phyloP scores from a whole-genome alignment of 2,888 invertebrate species.

The Liodrosophila aerea region DNA sequence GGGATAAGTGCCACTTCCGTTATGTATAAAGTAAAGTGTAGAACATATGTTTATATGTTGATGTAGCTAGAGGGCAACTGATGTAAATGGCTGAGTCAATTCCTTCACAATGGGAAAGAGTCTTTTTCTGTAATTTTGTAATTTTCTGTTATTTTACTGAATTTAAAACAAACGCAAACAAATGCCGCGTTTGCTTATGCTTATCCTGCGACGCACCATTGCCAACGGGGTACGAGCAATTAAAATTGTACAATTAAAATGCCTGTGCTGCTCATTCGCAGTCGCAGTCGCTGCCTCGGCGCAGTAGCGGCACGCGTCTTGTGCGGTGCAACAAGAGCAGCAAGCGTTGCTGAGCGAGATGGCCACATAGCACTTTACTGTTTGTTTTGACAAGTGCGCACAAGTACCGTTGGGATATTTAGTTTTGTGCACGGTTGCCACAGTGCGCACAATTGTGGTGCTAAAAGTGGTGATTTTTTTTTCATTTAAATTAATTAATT shows the following conservation, averaged over 20 bases:
- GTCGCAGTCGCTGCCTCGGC: not conserved
- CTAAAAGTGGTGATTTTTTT: no score
- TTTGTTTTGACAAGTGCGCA: conserved; percentile 70
- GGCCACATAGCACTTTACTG: conserved; percentile 13
- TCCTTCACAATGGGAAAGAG: no score
- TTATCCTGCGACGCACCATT: conserved; percentile 44
- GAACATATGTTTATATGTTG: no score
- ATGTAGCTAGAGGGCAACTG: no score
- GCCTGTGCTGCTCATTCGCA: conserved; percentile 32
- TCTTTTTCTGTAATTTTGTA: no score
- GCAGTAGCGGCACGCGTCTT: conserved; percentile 25
- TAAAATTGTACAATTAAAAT: conserved; percentile 55
- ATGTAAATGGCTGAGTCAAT: no score
- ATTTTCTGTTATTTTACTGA: not conserved
- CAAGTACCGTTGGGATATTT: conserved; percentile 31
- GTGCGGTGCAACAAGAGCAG: conserved; percentile 25
- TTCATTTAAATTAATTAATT: no score
- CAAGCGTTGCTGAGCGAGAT: conserved; percentile 8
- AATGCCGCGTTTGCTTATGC: no score
- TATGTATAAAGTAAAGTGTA: no score
- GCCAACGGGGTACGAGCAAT: conserved; percentile 41
- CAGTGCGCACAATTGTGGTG: no score
- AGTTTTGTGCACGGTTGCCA: no score
- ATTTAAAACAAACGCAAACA: conserved; percentile 2
- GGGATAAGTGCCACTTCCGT: no score